Evolutionary conservation across 2,797 vertebrate genomes (phyloP), one percentile per base, ranked within the genome.

Genomic region (Cyclura pinguis): DNA sequence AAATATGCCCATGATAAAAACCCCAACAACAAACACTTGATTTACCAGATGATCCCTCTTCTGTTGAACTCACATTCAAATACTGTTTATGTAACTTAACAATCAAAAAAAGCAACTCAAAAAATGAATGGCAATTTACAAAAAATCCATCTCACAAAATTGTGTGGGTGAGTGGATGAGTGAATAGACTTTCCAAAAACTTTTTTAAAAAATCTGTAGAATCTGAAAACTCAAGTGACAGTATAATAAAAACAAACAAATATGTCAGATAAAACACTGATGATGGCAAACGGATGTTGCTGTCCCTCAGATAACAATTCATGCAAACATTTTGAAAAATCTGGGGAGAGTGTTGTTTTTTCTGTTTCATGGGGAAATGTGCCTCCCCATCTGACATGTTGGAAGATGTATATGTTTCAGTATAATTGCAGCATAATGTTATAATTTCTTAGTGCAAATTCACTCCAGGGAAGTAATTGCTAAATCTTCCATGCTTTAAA

Each of bases 401-500:
- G n/a, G 32, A 38, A 69, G 10, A n/a, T 62, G 13, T 84, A 27
- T 73, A 72, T 88, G 50, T 80, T 59, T 57, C 24, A 80, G 12
- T 69, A 73, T 16, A 18, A 81, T 42, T 85, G 24, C 76, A 80
- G 59, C 50, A 80, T n/a, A 18, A 12, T 3, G 24, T 57, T 85
- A 72, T 80, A 69, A 32, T 89, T 85, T 85, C 74, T 85, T 80
- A 42, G 14, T 12, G 2, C 14, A 27, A 80, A 59, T 72, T 72
- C 6, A 22, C 82, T 84, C 24, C 27, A 78, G 24, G 85, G n/a
- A 80, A 80, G 35, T 57, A 78, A 80, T 89, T 80, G 42, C 13
- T 27, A 67, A 50, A 84, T 89, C 29, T 84, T 67, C 42, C 38
- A 52, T 64, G 22, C 16, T 67, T 89, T 89, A 85, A 52, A 38